Percentiles rank a stretch among this genome's conserved stretches.
Evolutionary conservation across 2,888 invertebrate genomes (phyloP).

Genomic region (Nomada ferruginata): DNA sequence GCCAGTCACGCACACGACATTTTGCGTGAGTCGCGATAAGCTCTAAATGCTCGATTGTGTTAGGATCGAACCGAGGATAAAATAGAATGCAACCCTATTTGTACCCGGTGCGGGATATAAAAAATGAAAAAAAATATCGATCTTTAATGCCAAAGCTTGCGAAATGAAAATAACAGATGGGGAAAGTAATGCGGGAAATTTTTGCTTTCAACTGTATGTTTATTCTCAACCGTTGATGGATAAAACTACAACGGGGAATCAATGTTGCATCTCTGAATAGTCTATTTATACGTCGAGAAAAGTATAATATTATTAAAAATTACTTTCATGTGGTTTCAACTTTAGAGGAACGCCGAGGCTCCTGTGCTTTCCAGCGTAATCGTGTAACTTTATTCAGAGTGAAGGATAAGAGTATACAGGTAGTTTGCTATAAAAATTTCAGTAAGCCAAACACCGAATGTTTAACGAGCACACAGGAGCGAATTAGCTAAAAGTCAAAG

Average conservation of each 20-base stretch:
- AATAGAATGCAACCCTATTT: conserved; percentile 23
- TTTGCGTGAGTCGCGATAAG: conserved; percentile 55
- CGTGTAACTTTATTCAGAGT: background rate
- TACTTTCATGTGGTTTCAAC: background rate
- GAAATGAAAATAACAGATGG: background rate
- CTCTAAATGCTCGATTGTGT: conserved; percentile 15
- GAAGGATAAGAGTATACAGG: conserved; percentile 1
- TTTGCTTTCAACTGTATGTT: no score
- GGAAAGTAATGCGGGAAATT: no score
- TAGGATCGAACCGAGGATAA: conserved; percentile 31
- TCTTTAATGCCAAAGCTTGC: background rate
- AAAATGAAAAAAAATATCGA: background rate
- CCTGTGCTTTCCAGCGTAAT: background rate
- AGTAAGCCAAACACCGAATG: conserved; percentile 7
- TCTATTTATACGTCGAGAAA: no score
- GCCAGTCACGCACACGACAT: conserved; percentile 36
- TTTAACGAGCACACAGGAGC: background rate
- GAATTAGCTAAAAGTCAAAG: conserved; percentile 21
- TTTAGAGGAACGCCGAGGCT: background rate
- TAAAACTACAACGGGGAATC: no score
- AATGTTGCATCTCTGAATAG: no score
- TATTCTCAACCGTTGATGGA: no score
- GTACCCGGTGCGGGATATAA: no score
- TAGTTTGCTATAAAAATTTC: background rate
- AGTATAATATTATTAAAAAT: background rate